Evolutionary conservation across 2,888 invertebrate species (phyloP), one percentile per base, ranked within the genome.

Genomic region (Leucoma salicis): DNA sequence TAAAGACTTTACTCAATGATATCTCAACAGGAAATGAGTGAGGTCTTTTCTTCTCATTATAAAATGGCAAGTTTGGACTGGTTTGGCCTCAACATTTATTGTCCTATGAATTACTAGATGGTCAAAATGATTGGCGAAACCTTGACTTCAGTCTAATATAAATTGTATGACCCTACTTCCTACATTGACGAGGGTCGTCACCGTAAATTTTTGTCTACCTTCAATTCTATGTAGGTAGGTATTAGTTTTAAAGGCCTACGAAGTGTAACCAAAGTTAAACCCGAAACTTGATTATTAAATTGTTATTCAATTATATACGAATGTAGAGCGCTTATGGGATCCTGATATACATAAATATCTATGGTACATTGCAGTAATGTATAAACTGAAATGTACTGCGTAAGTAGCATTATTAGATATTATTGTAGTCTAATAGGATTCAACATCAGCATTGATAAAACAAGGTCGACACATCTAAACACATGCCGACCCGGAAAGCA

Each of bases 81-180:
- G 67, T 66, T 68, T 66, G 83, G 67, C 84, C 83, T 87, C 63
- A 73, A 66, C 61, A 74, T 81, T 82, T 79, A 83, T 83, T 84
- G 77, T 74, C 75, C 80, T 79, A 79, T 77, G 78, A 79, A 78
- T 78, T 78, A 78, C 72, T 81, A 80, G 81, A 82, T 75, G 80
- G 76, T 74, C 77, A 75, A 80, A 81, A 82, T 79, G 83, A 86
- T 85, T 86, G 82, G 80, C 73, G 61, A 65, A 76, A 75, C 88
- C 87, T 86, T 85, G 88, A 85, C 80, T 86, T 78, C 78, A 70
- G 78, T 70, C 80, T 79, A 82, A 82, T 85, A 82, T 81, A 80
- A 81, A 85, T 78, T 79, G 75, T 78, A 69, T 78, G 78, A 84
- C 81, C 84, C 79, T 70, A 85, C 85, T 88, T 88, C 87, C 87